phyloP scores from a whole-genome alignment of 2,888 invertebrate genomes.

The Meliscaeva auricollis region DNA sequence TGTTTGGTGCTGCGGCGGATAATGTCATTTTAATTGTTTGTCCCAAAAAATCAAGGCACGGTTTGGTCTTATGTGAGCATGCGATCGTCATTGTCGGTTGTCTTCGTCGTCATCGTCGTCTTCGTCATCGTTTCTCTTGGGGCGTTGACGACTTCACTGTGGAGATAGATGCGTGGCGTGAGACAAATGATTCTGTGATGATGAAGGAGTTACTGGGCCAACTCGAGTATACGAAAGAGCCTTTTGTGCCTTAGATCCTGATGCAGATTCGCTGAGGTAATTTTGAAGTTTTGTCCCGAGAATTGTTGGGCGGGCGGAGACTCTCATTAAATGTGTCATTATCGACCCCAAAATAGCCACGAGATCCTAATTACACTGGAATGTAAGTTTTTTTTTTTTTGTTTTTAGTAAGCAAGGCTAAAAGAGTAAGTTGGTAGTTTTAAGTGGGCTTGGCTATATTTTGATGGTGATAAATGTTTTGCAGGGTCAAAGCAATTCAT shows the following conservation, averaged over 20 bases:
- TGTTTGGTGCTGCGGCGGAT: conserved; percentile 60
- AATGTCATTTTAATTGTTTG: conserved; percentile 77
- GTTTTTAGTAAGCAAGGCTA: background rate
- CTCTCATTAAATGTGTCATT: conserved; percentile 77
- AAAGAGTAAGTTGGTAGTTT: conserved; percentile 16
- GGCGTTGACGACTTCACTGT: conserved; percentile 60
- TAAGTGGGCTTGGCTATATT: conserved; percentile 11
- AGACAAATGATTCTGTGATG: conserved; percentile 67
- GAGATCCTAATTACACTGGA: conserved; percentile 78
- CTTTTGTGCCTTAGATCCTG: conserved; percentile 27
- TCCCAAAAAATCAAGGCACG: conserved; percentile 75
- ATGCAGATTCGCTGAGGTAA: conserved; percentile 27
- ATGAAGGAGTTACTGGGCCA: conserved; percentile 64
- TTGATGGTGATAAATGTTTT: conserved; percentile 42
- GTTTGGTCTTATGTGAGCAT: conserved; percentile 45
- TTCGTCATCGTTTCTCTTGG: conserved; percentile 44
- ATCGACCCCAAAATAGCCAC: conserved; percentile 76
- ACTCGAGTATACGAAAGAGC: background rate
- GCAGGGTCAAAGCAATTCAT: background rate
- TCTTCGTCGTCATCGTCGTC: conserved; percentile 17
- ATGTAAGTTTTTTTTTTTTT: conserved; percentile 49
- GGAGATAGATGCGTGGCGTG: conserved; percentile 74
- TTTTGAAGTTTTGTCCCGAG: conserved; percentile 71
- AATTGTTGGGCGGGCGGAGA: conserved; percentile 59
- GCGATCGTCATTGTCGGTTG: conserved; percentile 40